Evolutionary conservation across 2,113 vertebrate species (phyloP).

Genomic region (Aramus guarauna): DNA sequence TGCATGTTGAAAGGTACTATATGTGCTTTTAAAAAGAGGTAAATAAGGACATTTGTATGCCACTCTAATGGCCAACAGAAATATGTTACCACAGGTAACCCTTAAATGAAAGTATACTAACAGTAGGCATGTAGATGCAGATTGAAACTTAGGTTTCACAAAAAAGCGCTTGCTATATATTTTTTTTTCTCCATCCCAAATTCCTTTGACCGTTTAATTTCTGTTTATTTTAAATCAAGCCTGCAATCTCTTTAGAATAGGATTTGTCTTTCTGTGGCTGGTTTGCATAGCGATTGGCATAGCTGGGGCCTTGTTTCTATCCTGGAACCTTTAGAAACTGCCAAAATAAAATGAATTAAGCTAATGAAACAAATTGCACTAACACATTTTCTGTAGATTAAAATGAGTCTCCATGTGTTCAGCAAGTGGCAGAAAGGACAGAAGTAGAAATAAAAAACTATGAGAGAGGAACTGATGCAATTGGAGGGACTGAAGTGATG

Average conservation of each 20-base stretch:
- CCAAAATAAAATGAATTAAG: constrained; percentile 11
- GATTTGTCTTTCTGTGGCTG: neutral
- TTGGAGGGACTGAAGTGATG: neutral
- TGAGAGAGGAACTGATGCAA: neutral
- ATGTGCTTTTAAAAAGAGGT: neutral
- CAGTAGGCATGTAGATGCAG: neutral
- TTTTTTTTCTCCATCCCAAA: neutral
- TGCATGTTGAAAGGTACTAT: neutral
- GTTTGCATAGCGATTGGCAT: neutral
- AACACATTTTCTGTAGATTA: neutral
- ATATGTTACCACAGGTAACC: neutral
- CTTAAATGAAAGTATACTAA: neutral
- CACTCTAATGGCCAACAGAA: neutral
- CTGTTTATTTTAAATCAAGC: constrained; percentile 19
- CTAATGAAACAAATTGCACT: constrained; percentile 27
- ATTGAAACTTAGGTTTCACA: neutral
- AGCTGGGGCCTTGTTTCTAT: neutral
- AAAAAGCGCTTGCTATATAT: neutral
- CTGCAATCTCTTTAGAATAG: neutral
- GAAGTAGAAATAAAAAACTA: neutral
- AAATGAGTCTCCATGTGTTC: neutral
- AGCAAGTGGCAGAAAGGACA: neutral
- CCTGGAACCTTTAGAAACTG: neutral
- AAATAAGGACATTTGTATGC: neutral
- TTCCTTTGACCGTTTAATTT: neutral